Evolutionary conservation across 2,797 vertebrate species (phyloP), one percentile per base, ranked within the genome.

Genomic region (Rhyacichthys aspro): DNA sequence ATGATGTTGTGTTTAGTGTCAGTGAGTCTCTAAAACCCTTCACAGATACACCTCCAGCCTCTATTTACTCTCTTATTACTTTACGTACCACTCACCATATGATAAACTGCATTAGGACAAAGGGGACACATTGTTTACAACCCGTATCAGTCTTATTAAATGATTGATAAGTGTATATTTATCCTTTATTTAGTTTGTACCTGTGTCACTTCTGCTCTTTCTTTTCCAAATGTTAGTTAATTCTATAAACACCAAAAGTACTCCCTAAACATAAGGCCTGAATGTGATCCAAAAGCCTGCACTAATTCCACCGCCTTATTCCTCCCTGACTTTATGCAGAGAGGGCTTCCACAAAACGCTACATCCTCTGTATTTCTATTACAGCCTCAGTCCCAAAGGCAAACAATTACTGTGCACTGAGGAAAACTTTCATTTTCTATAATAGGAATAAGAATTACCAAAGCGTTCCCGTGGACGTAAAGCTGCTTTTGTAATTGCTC

Each of bases 401-500:
- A 16, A 17, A 53, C 49, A 19, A 53, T 38, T 37, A 38, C 49
- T 38, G 18, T 12, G 36, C 3, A 9, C 11, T 4, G 12, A 28
- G 18, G 37, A 41, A 38, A 53, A 53, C 17, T 53, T 53, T 53
- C 18, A 53, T 38, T 53, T 45, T 53, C 36, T 19, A 41, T 11
- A 23, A 14, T 17, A n/a, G 37, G 37, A 53, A 39, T 23, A 41
- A 38, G 37, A 41, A 53, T n/a, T 37, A 52, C 11, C 16, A 41
- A 53, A 53, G 37, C 37, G 18, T 23, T 39, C 11, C 17, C 8
- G 17, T 7, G 36, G 49, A 39, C 36, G 11, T 37, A 53, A 53
- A 53, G 49, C 49, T 39, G 49, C 49, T 23, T 39, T 39, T 53
- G 34, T 54, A 54, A 54, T 54, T 41, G 50, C 37, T n/a, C 37